Evolutionary conservation across 1,140 invertebrate species (phyloP), one percentile per base, ranked within the genome.

Genomic region (Sarcophaga bullata): DNA sequence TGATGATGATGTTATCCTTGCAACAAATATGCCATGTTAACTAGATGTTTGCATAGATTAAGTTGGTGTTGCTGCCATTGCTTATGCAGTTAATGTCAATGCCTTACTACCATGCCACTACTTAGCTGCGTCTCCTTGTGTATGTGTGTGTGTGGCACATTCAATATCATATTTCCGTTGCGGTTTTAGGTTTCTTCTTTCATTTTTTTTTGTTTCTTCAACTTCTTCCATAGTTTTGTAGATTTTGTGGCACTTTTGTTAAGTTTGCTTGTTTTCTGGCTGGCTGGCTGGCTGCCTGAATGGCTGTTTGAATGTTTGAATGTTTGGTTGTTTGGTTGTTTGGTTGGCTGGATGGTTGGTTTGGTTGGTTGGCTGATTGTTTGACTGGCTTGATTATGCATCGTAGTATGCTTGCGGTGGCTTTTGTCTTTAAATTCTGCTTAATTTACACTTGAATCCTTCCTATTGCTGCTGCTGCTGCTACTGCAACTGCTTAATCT

Each of bases 361-460:
- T 37, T 1, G 25, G 1, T 37, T 1, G 25, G 25, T 37, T 37
- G 25, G 1, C 25, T 37, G 25, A 37, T 37, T 37, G 25, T 37
- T 37, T 37, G 25, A 37, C 25, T 37, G 25, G 25, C 25, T 37
- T 37, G 25, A 4, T 37, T 37, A 37, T 37, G 25, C 25, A 37
- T 37, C 4, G 25, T 37, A 37, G 25, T 37, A 37, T 37, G 25
- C 25, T 37, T 37, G 7, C n/a, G 50, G 47, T 52, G 50, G 75
- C 50, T 78, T 50, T 52, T 58, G 75, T 50, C 48, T 50, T 48
- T 8, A 52, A 78, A 78, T 50, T 73, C 50, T 78, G 48, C 75
- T 78, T 78, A 78, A 78, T 78, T 78, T 78, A 78, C 75, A 78
- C 75, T 78, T 78, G 75, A 78, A 78, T 78, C 50, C 75, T 78